phyloP scores from a whole-genome alignment of 1,140 invertebrate genomes.

The Mylabris phalerata region DNA sequence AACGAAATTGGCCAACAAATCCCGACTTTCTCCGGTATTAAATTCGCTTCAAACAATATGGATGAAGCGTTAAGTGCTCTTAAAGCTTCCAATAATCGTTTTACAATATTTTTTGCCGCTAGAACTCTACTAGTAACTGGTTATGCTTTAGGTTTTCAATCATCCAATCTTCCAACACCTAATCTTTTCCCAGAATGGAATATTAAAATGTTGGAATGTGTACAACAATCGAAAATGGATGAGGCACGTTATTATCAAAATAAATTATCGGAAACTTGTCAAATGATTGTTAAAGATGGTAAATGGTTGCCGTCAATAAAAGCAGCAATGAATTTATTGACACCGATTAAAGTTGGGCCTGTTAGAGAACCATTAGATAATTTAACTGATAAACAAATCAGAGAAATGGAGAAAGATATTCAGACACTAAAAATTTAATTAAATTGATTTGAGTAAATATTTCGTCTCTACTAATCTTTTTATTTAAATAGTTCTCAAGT shows the following conservation, averaged over 20 bases:
- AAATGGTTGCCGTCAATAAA: conserved; percentile 63
- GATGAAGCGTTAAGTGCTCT: conserved; percentile 56
- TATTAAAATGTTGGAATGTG: conserved; percentile 41
- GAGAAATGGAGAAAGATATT: conserved; percentile 13
- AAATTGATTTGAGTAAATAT: no score
- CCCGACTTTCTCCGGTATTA: conserved; percentile 68
- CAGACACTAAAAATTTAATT: background rate
- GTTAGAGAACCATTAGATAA: conserved; percentile 47
- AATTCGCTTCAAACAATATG: conserved; percentile 62
- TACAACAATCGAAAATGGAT: conserved; percentile 36
- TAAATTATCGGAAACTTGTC: conserved; percentile 40
- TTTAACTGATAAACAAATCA: conserved; percentile 37
- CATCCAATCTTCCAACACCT: conserved; percentile 56
- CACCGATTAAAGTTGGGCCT: conserved; percentile 52
- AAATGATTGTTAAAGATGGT: conserved; percentile 45
- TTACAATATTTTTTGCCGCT: conserved; percentile 56
- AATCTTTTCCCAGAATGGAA: conserved; percentile 52
- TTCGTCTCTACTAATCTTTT: conserved; percentile 27
- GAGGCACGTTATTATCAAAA: conserved; percentile 43
- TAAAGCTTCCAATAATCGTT: conserved; percentile 45
- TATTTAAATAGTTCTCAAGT: background rate
- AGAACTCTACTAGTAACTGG: conserved; percentile 54
- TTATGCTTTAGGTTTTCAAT: conserved; percentile 57
- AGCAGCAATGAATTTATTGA: conserved; percentile 53
- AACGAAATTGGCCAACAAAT: conserved; percentile 51